phyloP scores from a whole-genome alignment of 2,797 vertebrate species.

The Crocodylus rhombifer region DNA sequence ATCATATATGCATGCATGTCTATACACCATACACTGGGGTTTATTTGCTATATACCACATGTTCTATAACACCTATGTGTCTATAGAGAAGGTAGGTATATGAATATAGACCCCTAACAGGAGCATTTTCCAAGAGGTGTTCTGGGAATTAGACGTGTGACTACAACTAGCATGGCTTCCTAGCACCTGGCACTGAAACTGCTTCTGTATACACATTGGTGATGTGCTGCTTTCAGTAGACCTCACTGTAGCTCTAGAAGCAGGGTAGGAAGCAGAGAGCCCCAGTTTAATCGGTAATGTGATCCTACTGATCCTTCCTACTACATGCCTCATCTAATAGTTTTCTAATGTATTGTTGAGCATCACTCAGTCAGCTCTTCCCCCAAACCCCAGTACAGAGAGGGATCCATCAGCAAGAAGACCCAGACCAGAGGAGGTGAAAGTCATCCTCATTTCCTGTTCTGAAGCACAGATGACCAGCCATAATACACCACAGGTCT shows the following conservation, averaged over 20 bases:
- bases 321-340: background rate
- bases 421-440: background rate
- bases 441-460: background rate
- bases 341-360: background rate
- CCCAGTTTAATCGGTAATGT: background rate
- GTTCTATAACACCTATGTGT: background rate
- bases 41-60: background rate
- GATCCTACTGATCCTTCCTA: no score
- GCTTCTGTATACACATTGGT: background rate
- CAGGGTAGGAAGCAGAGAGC: background rate
- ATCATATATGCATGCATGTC: background rate
- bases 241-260: background rate
- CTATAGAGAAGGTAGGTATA: background rate
- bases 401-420: background rate
- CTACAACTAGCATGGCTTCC: background rate
- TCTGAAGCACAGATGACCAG: background rate
- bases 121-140: background rate
- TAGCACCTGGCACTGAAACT: background rate
- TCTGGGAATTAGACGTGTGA: background rate
- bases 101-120: background rate
- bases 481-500: background rate
- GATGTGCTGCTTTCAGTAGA: background rate
- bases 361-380: background rate
- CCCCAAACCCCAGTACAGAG: background rate
- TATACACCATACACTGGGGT: fast-evolving